These are phyloP conservation scores for Uloborus diversus DNA, from an alignment of 1,140 invertebrate genomes.

Conservation along the genomic window DNA sequence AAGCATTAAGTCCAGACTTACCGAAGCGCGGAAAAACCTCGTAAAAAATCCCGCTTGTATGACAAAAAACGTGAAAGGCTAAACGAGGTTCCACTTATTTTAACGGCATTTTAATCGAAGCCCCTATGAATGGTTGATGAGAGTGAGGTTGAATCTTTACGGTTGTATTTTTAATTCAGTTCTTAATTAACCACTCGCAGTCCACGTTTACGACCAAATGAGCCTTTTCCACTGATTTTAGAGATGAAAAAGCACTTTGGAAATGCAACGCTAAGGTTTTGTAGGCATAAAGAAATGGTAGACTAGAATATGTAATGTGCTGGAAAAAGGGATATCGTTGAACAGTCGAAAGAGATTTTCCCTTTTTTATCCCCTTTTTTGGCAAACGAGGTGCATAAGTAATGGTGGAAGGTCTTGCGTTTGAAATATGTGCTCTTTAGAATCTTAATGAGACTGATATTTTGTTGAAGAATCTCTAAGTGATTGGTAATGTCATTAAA, in stretches of 20 bases:
- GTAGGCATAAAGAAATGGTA: neutral
- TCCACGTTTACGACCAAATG: conserved; percentile 1
- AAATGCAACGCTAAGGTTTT: neutral
- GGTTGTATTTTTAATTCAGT: conserved; percentile 37
- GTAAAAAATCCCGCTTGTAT: too few species aligned
- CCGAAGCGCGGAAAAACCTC: too few species aligned
- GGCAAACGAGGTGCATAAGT: too few species aligned
- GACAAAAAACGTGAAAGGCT: too few species aligned
- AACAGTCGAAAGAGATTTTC: neutral
- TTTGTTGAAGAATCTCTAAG: too few species aligned
- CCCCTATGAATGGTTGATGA: conserved; percentile 38
- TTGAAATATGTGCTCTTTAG: too few species aligned
- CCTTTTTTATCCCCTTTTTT: neutral
- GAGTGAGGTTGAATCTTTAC: too few species aligned
- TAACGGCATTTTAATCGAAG: conserved; percentile 34
- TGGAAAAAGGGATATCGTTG: neutral
- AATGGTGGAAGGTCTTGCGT: too few species aligned
- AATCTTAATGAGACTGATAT: too few species aligned
- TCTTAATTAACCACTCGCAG: conserved; percentile 30
- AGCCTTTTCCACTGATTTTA: neutral
- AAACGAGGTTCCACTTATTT: conserved; percentile 3
- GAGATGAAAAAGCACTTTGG: neutral
- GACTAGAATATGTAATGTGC: neutral
- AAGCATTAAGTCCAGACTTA: too few species aligned
- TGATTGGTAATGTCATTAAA: too few species aligned